A percentile compares a stretch with the other conserved stretches of the same genome.
These are phyloP conservation scores for Calliphora vicina DNA, from an alignment of 1,140 invertebrate species.

Conservation along the genomic window DNA sequence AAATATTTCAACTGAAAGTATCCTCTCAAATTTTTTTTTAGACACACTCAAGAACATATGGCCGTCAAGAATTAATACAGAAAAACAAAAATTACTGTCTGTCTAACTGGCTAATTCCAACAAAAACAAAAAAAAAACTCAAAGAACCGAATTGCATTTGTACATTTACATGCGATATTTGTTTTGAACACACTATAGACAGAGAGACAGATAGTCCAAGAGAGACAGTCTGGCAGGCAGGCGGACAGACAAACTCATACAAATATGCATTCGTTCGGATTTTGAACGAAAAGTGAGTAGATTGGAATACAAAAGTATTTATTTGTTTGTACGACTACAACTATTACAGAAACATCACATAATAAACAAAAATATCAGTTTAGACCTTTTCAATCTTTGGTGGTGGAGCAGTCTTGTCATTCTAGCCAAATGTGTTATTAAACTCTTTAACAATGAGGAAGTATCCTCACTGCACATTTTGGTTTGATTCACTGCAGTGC, in stretches of 20 bases:
- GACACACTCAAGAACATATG: constrained; percentile 8
- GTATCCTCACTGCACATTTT: no score
- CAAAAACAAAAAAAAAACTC: no score
- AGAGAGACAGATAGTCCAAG: background rate
- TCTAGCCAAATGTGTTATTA: background rate
- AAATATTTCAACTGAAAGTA: background rate
- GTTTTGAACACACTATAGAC: background rate
- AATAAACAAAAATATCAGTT: constrained; percentile 10
- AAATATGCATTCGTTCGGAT: background rate
- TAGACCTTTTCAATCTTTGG: constrained; percentile 13
- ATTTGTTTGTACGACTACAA: background rate
- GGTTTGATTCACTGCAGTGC: no score
- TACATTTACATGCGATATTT: background rate
- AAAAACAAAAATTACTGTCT: background rate
- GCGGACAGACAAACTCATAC: no score
- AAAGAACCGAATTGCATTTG: background rate
- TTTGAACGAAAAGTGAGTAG: background rate
- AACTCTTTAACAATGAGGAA: background rate
- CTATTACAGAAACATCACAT: background rate
- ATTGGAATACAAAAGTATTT: background rate
- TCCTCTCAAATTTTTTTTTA: background rate
- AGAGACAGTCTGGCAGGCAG: background rate
- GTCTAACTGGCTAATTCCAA: background rate
- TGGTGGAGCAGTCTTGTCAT: background rate
- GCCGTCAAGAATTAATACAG: background rate